Evolutionary conservation across 2,113 vertebrate genomes (phyloP), one percentile per base, ranked within the genome.

Genomic region (Trematocara unimaculatum): DNA sequence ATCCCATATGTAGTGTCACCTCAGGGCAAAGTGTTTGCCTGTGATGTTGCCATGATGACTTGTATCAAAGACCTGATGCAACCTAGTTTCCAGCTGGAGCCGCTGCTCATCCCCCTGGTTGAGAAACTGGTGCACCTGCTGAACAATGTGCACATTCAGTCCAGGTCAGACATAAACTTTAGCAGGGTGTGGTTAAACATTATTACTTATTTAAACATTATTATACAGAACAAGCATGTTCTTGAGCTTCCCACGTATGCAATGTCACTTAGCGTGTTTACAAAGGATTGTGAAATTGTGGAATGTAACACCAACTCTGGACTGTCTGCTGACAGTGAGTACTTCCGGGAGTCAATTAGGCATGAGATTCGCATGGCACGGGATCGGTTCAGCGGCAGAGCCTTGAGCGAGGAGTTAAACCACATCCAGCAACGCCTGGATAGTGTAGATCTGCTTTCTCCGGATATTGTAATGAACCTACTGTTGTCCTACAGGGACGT

Each of bases 381-480:
- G 79, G 98, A 98, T 91, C 91, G 94, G 8, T 97, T 97, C 95
- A 96, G 94, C 0, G 98, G 98, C n/a, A 84, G 88, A 54, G 96
- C 94, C 77, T 95, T 98, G 85, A 97, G 97, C 51, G 94, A 93
- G 40, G 98, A 98, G 89, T 92, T 98, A 86, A 93, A 92, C 26
- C 94, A 91, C 45, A 97, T 99, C 92, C 98, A 98, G 94, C 96
- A 96, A 83, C 96, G 97, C 6, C 95, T 99, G 91, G 98, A 99
- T 93, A 97, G 97, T 0, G 95, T 98, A n/a, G 98, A 98, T 91
- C 96, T 98, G 83, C 96, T 99, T 83, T 98, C 96, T 56, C 97
- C 97, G 0, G 98, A 99, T 81, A 97, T 99, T 3, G 92, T 99
- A 88, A 97, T 98, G 94, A 98, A 97, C 92, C 96, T 99, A 54